These are phyloP conservation scores for Melopsittacus undulatus DNA, from an alignment of 2,797 vertebrate genomes.

Conservation along the genomic window DNA sequence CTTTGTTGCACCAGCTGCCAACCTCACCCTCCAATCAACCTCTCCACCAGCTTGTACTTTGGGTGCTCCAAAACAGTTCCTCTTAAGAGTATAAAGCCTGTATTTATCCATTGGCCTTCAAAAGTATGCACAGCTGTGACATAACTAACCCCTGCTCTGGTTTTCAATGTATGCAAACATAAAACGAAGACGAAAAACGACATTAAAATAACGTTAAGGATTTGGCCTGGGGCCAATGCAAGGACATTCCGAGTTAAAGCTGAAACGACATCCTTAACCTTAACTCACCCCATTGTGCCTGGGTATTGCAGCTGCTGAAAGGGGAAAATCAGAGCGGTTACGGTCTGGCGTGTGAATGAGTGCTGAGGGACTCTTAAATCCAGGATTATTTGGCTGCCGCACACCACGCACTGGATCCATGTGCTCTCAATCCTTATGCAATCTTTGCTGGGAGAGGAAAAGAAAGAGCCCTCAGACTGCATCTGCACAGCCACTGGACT, in stretches of 20 bases:
- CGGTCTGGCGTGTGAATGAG: slow-evolving; percentile 70
- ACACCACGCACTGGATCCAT: slow-evolving; percentile 65
- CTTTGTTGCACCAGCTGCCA: background rate
- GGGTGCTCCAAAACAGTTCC: slow-evolving; percentile 63
- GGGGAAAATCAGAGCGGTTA: slow-evolving; percentile 72
- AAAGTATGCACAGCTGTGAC: slow-evolving; percentile 81
- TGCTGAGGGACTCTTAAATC: slow-evolving; percentile 73
- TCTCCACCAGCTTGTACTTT: slow-evolving; percentile 55
- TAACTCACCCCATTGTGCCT: slow-evolving; percentile 67
- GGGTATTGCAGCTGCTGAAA: slow-evolving; percentile 68
- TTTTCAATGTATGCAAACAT: slow-evolving; percentile 74
- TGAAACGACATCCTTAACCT: slow-evolving; percentile 73
- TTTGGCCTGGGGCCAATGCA: slow-evolving; percentile 69
- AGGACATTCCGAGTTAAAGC: slow-evolving; percentile 74
- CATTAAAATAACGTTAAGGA: slow-evolving; percentile 69
- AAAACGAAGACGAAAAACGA: slow-evolving; percentile 73
- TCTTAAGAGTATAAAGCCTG: slow-evolving; percentile 73
- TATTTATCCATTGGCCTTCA: slow-evolving; percentile 69
- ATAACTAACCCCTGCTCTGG: slow-evolving; percentile 74
- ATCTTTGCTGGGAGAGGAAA: slow-evolving; percentile 45
- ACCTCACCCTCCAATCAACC: slow-evolving; percentile 21
- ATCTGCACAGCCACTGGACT: background rate
- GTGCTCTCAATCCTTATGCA: slow-evolving; percentile 64
- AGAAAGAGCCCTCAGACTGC: slow-evolving; percentile 28
- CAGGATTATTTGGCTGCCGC: slow-evolving; percentile 71